Base-by-base conservation (phyloP, 2,113 vertebrate genomes). In the Spizaetus ornatus region DNA sequence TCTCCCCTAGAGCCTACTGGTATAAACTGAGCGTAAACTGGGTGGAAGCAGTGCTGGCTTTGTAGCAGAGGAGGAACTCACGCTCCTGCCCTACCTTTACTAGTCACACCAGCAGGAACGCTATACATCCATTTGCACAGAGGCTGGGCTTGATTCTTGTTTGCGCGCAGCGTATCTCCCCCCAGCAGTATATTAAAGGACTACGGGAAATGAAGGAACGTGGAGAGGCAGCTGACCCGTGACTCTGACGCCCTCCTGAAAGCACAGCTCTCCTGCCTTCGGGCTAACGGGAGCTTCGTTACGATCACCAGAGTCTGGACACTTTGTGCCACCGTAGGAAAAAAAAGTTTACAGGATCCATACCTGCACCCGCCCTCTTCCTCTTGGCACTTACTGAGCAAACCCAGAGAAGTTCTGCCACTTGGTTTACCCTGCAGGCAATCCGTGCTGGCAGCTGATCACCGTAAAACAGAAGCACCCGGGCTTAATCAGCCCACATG, bases 21-120 rank as follows among this genome's bases (percentile, higher is more conserved):
- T 26, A 11, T 2, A 6, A 71, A 5, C 2, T 1, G 4, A 12
- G 0, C 5, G 53, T 2, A 6, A 71, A 5, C 2, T 1, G 4
- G 12, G 0, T 7, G 48, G 43, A 29, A 86, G 42, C 42, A 48
- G 26, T 7, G n/a, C 25, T 80, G 82, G 1, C 13, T 48, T 12
- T 9, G 15, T 8, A 27, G 22, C 73, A 32, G 50, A 5, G 29
- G 21, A 65, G 40, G 16, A 85, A 22, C 7, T 53, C 22, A 3
- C 25, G 34, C 62, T 86, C 50, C 48, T 34, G 27, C 53, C 67
- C 82, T 8, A 0, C 2, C 27, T 65, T 47, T 29, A 27, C 12
- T 0, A 45, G 45, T 7, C 31, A 25, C 0, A 4, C 3, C 43
- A 34, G 40, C 45, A 53, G 40, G 58, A 66, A 26, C 2, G 21